Base-by-base conservation (phyloP, 2,113 vertebrate genomes). In the Felis chaus region DNA sequence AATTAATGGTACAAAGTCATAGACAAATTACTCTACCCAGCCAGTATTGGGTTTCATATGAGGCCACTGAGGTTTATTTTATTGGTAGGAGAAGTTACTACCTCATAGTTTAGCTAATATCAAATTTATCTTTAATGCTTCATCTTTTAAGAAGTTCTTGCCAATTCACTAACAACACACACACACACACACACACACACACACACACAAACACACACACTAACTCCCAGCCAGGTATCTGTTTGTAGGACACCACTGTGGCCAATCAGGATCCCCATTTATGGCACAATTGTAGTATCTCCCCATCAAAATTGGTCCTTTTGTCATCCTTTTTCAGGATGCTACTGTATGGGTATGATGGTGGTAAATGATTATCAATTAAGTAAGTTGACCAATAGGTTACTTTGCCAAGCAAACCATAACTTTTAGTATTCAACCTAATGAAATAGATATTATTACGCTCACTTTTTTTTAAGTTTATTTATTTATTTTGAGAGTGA, bases 71-170 rank as follows among this genome's bases (percentile, higher is more conserved):
- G 16, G 27, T n/a, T 69, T 81, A 87, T 78, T 87, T 88, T 68
- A 84, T 55, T 88, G 66, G 41, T 31, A 48, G n/a, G 12, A 61
- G 21, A 48, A 93, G 68, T 86, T 57, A 55, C 36, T 69, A 21
- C 33, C 21, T 95, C 31, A 73, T 18, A 63, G 39, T 69, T 79
- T 50, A 91, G 48, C 39, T 87, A 55, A 80, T 76, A 33, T 23
- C n/a, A 95, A 87, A 53, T 76, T 86, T 90, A 13, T 79, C 13
- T 95, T 87, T 81, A 96, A 84, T 11, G 90, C 53, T 90, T 66
- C 21, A 29, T 86, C 66, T 79, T 48, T 91, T 83, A 85, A 91
- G 31, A 89, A 96, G 94, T 55, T 87, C 25, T 86, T 94, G 18
- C n/a, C 74, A 78, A 57, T 27, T 61, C 33, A 18, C 10, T 18